Evolutionary conservation across 2,113 vertebrate species (phyloP), one percentile per base, ranked within the genome.

Genomic region (Aix galericulata): DNA sequence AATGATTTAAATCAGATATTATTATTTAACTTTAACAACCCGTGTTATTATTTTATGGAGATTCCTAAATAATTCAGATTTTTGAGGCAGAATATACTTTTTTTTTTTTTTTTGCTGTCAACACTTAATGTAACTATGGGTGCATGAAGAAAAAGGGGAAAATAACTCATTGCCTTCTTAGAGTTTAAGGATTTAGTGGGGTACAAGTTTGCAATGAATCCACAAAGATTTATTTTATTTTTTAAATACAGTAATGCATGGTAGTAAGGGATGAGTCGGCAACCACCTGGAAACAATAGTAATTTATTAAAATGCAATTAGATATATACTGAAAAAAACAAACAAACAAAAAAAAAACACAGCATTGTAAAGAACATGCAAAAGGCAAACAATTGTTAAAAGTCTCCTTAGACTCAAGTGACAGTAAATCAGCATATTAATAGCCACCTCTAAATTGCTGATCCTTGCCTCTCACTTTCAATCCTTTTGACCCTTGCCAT

Each of bases 401-500:
- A 46, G n/a, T 89, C 71, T 89, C 88, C 96, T 93, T 84, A 95
- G 82, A 84, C 36, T 80, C 52, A 75, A 93, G 63, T 80, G 93
- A 96, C 85, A 84, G 88, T 93, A 91, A 85, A 94, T 96, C 95
- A 95, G 77, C 91, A 95, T 96, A 94, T 94, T 96, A 93, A 96
- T 80, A 83, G 77, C 79, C 75, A 53, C 48, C 40, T 91, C 67
- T 75, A 93, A 92, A 87, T 32, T 89, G 86, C 84, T 92, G 85
- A 95, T 93, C 69, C 71, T 75, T 77, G 73, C 88, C 83, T 93
- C 87, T 94, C 90, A 66, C 69, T 95, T 75, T 40, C 64, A 81
- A 5, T 66, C 62, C 62, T 86, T 42, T n/a, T 86, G 42, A 89
- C 66, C 88, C 42, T 53, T 58, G 36, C 77, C 2, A 66, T 89